A percentile compares a stretch with the other conserved stretches of the same genome.
phyloP scores from a whole-genome alignment of 37 sponge, comb jelly and placozoan genomes.

The Aplysina aerophoba region DNA sequence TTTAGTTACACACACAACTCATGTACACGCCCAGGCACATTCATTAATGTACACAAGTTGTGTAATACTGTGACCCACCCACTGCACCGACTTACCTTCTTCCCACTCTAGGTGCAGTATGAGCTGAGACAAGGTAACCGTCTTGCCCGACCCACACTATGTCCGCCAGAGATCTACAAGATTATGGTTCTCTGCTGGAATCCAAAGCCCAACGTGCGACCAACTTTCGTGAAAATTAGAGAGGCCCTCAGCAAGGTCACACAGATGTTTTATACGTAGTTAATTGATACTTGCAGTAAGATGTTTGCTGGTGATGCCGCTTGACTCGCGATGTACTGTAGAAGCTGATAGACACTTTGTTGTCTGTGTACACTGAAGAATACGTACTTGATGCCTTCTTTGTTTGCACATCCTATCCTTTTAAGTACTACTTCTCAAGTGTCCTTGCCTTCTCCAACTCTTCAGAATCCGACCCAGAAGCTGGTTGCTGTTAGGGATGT shows the following conservation, averaged over 20 bases:
- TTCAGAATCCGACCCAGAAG: not conserved
- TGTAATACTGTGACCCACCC: too few relatives aligned
- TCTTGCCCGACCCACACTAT: slow-evolving; percentile 10
- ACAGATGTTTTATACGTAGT: too few relatives aligned
- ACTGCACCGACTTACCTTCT: not conserved
- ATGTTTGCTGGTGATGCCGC: too few relatives aligned
- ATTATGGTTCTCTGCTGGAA: slow-evolving; percentile 62
- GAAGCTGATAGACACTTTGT: too few relatives aligned
- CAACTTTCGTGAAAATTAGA: slow-evolving; percentile 40
- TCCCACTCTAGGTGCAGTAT: not conserved
- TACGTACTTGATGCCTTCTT: not conserved
- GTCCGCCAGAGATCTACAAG: not conserved
- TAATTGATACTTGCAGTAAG: too few relatives aligned
- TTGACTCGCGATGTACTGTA: too few relatives aligned
- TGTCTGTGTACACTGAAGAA: too few relatives aligned
- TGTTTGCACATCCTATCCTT: too few relatives aligned
- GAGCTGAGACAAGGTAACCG: slow-evolving; percentile 6
- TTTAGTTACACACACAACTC: too few relatives aligned
- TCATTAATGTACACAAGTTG: too few relatives aligned
- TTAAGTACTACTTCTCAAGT: not conserved
- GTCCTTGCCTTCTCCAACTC: not conserved
- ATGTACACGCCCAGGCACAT: too few relatives aligned
- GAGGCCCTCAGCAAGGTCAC: slow-evolving; percentile 32
- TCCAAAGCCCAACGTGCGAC: slow-evolving; percentile 34
- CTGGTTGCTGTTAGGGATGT: not conserved